These are phyloP conservation scores for Athalia rosae DNA, from an alignment of 2,888 invertebrate genomes.

Conservation along the genomic window DNA sequence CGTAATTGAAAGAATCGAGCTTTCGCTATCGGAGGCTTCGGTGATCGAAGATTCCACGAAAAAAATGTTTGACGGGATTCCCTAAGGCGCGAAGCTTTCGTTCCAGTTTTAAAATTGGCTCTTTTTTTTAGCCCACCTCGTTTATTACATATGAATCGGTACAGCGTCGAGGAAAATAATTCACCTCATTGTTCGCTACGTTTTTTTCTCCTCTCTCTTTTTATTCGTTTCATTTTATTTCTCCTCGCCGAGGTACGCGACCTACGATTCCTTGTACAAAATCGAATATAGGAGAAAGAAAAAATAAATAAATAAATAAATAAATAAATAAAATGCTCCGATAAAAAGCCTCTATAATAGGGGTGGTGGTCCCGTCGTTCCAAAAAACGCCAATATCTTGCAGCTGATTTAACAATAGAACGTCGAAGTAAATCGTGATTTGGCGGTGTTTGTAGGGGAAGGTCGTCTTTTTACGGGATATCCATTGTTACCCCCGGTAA, in stretches of 20 bases:
- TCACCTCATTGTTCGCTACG: background rate
- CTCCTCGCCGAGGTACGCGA: background rate
- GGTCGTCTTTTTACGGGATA: conserved; percentile 16
- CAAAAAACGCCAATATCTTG: conserved; percentile 3
- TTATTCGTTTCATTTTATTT: background rate
- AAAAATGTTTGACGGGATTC: too few species aligned
- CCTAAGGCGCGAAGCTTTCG: too few species aligned
- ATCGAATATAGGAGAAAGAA: background rate
- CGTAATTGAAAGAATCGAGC: too few species aligned
- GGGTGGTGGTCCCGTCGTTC: background rate
- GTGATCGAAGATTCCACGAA: too few species aligned
- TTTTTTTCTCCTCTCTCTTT: background rate
- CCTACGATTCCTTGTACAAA: background rate
- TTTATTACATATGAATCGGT: background rate
- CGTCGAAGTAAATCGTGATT: conserved; percentile 29
- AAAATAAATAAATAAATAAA: too few species aligned
- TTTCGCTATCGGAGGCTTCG: too few species aligned
- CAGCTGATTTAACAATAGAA: conserved; percentile 37
- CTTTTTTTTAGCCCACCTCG: too few species aligned
- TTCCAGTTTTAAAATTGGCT: too few species aligned
- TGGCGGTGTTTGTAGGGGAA: conserved; percentile 31
- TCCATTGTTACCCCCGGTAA: conserved; percentile 35
- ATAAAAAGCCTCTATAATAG: background rate
- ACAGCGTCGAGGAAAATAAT: background rate
- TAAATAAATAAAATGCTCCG: conserved; percentile 23